Evolutionary conservation across 2,888 invertebrate genomes (phyloP).

Genomic region (Slavum lentiscoides): DNA sequence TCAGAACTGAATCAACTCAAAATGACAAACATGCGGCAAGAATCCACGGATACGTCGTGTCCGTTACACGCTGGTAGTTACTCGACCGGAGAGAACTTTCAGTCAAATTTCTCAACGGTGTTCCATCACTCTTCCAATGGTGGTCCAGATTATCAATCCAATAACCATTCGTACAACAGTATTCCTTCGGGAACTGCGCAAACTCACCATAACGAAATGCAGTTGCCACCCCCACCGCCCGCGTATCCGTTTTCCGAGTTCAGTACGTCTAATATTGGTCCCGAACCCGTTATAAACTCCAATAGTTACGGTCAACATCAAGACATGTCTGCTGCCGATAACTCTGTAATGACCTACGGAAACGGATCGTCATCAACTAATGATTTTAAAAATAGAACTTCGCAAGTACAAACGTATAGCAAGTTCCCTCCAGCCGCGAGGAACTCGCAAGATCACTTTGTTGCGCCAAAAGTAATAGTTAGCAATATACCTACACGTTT

Average conservation of each 20-base stretch:
- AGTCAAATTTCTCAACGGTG: constrained; percentile 43
- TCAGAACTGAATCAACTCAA: constrained; percentile 50
- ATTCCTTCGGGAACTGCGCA: constrained; percentile 37
- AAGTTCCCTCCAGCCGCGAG: constrained; percentile 38
- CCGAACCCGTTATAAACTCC: constrained; percentile 35
- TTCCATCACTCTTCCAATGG: constrained; percentile 40
- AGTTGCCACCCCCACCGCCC: constrained; percentile 31
- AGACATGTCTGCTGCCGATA: constrained; percentile 24
- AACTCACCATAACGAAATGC: constrained; percentile 44
- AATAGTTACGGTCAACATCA: constrained; percentile 37
- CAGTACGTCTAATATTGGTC: constrained; percentile 16
- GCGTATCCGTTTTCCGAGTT: constrained; percentile 28
- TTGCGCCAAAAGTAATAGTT: constrained; percentile 42
- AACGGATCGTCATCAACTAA: constrained; percentile 29
- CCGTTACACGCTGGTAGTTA: constrained; percentile 31
- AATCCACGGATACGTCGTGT: constrained; percentile 33
- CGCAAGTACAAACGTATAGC: constrained; percentile 47
- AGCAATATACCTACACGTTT: neutral
- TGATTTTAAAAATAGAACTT: constrained; percentile 45
- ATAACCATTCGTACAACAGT: constrained; percentile 34
- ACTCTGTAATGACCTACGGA: constrained; percentile 42
- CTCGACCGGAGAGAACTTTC: constrained; percentile 27
- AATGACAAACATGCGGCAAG: constrained; percentile 47
- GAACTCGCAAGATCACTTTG: constrained; percentile 40
- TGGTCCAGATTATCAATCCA: constrained; percentile 19